Evolutionary conservation across 2,888 invertebrate species (phyloP).

Genomic region (Laspeyria flexula): DNA sequence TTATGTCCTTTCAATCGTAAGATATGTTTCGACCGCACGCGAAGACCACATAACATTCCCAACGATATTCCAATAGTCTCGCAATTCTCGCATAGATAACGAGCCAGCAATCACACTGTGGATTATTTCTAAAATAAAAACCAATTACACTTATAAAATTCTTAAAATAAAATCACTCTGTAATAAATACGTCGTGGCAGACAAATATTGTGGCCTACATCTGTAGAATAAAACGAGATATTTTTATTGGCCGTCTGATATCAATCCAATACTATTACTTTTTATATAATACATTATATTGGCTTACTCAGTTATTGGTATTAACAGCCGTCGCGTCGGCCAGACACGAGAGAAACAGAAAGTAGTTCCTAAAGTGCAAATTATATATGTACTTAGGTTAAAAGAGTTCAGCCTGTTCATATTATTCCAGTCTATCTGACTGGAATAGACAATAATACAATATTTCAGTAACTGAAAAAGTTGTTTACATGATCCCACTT

Average conservation of each 20-base stretch:
- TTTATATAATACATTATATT: slow-evolving; percentile 3
- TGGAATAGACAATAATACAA: no score
- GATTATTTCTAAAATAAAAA: slow-evolving; percentile 50
- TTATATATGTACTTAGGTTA: no score
- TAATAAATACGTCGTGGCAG: slow-evolving; percentile 53
- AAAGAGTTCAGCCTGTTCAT: no score
- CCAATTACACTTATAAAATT: slow-evolving; percentile 45
- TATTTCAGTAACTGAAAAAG: no score
- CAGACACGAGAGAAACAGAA: no score
- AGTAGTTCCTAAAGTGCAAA: no score
- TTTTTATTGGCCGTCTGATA: slow-evolving; percentile 41
- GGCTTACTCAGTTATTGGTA: slow-evolving; percentile 4
- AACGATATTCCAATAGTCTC: background rate
- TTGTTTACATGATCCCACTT: no score
- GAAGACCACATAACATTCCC: background rate
- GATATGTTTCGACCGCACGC: background rate
- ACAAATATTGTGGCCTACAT: slow-evolving; percentile 48
- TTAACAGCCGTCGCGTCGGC: no score
- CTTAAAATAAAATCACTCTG: slow-evolving; percentile 51
- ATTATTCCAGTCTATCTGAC: no score
- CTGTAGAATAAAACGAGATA: slow-evolving; percentile 40
- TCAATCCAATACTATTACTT: slow-evolving; percentile 9
- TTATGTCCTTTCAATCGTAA: background rate
- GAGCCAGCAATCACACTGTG: background rate
- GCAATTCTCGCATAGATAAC: background rate